Conservation (phyloP, 2,888 invertebrate species). For the Orthonychiurus folsomi region DNA sequence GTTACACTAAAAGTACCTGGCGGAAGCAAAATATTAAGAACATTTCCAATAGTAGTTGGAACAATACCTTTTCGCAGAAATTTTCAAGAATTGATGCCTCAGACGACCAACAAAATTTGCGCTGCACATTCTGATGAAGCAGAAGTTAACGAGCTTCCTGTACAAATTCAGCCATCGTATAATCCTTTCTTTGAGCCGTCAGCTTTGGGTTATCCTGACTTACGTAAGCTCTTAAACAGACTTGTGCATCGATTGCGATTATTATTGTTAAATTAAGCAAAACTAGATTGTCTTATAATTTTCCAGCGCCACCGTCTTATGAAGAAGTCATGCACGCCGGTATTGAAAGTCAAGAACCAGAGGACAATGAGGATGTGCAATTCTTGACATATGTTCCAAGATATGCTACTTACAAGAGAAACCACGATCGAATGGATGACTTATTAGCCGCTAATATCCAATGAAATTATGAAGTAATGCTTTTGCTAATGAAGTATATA, state of each 20-base stretch:
- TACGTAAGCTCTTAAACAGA: neutral
- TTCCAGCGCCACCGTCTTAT: constrained; percentile 11
- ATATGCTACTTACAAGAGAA: constrained; percentile 9
- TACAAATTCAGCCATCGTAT: neutral
- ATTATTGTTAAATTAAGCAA: neutral
- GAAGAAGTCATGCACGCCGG: constrained; percentile 10
- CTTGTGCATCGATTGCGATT: neutral
- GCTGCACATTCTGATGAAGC: neutral
- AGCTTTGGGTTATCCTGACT: neutral
- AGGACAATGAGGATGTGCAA: neutral
- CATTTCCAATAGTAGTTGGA: constrained; percentile 21
- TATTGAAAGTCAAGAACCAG: neutral
- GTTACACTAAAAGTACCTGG: constrained; percentile 19
- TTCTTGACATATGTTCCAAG: neutral
- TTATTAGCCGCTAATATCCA: too few relatives aligned
- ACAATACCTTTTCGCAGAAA: constrained; percentile 21
- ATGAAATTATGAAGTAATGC: too few relatives aligned
- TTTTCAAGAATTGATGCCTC: constrained; percentile 15
- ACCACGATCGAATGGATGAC: neutral
- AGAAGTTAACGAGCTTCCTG: neutral
- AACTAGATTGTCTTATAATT: neutral
- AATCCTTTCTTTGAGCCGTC: neutral
- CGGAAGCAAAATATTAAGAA: neutral
- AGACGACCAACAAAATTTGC: neutral
- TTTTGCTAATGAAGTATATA: too few relatives aligned